Conservation (phyloP, 2,797 vertebrate genomes). For the Sorex maritimensis region DNA sequence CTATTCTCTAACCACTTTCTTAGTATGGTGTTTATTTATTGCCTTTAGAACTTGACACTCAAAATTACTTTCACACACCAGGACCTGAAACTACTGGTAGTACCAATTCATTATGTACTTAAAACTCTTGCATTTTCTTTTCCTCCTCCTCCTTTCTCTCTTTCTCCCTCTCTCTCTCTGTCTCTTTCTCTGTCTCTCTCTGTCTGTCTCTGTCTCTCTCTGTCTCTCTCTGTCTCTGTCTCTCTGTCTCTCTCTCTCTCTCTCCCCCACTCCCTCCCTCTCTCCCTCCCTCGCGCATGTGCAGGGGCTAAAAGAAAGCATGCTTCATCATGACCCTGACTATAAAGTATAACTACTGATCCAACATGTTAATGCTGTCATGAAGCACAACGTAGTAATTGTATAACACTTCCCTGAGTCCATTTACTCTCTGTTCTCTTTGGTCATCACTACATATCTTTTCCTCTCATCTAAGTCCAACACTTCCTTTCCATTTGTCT, state of each 20-base stretch:
- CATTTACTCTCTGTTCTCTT: not conserved
- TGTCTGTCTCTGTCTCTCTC: too few species aligned
- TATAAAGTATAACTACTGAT: not conserved
- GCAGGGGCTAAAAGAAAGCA: not conserved
- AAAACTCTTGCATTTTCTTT: not conserved
- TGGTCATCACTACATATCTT: not conserved
- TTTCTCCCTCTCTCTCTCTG: too few species aligned
- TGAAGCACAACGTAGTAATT: too few species aligned
- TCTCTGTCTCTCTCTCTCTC: too few species aligned
- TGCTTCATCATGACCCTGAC: not conserved
- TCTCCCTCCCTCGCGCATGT: too few species aligned
- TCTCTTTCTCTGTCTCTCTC: too few species aligned
- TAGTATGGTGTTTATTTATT: not conserved
- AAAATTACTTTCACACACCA: not conserved
- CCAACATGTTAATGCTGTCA: not conserved
- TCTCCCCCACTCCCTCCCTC: too few species aligned
- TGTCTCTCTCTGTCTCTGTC: too few species aligned
- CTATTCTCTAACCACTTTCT: not conserved
- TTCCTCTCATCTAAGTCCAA: not conserved
- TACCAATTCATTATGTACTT: not conserved
- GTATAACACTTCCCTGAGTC: not conserved
- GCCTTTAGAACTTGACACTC: not conserved
- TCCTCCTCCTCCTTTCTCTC: not conserved
- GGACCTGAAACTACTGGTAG: not conserved
- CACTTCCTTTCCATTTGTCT: not conserved